Evolutionary conservation across 2,888 invertebrate genomes (phyloP), one percentile per base, ranked within the genome.

Genomic region (Emmelina monodactyla): DNA sequence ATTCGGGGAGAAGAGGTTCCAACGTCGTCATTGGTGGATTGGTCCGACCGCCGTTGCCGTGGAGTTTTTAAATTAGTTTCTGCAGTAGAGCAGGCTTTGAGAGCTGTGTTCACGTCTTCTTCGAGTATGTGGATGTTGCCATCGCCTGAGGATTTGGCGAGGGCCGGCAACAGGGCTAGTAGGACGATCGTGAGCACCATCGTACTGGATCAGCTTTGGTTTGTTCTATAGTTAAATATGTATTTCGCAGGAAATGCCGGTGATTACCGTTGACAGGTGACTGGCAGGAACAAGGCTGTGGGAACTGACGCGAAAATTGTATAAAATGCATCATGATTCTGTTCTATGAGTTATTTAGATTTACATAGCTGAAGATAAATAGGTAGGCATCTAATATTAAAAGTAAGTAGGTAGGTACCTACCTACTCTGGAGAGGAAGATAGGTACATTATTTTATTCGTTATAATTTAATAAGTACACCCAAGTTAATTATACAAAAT

Each of bases 91-190:
- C 80, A 80, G 10, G 56, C 42, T 35, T 58, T 60, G 28, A 80
- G 43, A n/a, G 78, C 79, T 1, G 44, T 44, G 1, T 61, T 58
- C 13, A 80, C 56, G 44, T 80, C 78, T 35, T 73, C 64, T 51
- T 73, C 66, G 12, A 80, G 44, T n/a, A 81, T 43, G 19, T 60
- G 62, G 22, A 78, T 68, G 44, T 80, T 80, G 1, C 75, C 75
- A 22, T 75, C 70, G 3, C 70, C 64, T 1, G 66, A 45, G 40
- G 63, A 59, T 22, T 46, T 42, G 2, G 57, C 54, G 16, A 66
- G 40, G 14, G 46, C 48, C 2, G 70, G 62, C n/a, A 70, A 37
- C 5, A 64, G 32, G 2, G 55, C 34, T 4, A 64, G 39, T 2
- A 67, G 39, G 28, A 60, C 13, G 29, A 59, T 35, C 11, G 48